Conservation (phyloP, 2,797 vertebrate species). For the Choloepus didactylus region DNA sequence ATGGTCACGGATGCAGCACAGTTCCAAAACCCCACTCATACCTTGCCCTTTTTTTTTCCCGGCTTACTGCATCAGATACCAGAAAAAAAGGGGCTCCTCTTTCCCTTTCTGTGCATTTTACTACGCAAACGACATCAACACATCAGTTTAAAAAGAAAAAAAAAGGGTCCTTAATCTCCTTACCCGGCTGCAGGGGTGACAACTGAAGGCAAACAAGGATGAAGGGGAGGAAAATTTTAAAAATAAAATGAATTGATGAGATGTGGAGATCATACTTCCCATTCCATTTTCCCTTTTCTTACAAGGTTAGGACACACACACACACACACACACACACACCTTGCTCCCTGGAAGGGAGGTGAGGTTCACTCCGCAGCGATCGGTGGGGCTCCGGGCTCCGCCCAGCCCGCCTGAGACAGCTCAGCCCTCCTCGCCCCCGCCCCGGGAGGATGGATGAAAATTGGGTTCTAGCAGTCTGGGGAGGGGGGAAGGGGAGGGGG, state of each 20-base stretch:
- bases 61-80: conserved; percentile 69
- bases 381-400: conserved; percentile 33
- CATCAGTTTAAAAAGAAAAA: conserved; percentile 48
- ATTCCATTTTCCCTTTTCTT: conserved; percentile 66
- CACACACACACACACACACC: conserved; percentile 77
- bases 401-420: conserved; percentile 47
- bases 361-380: conserved; percentile 60
- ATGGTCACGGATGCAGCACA: conserved; percentile 31
- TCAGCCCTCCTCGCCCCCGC: conserved; percentile 42
- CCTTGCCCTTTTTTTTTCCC: not conserved
- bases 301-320: conserved; percentile 79
- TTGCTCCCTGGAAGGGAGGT: conserved; percentile 70
- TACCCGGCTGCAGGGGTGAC: conserved; percentile 68
- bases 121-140: conserved; percentile 60
- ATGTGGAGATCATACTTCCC: conserved; percentile 63
- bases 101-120: conserved; percentile 73
- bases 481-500: conserved; percentile 75
- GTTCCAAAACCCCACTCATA: conserved; percentile 61
- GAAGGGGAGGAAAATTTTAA: conserved; percentile 53
- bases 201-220: conserved; percentile 43
- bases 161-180: conserved; percentile 71
- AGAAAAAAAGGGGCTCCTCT: conserved; percentile 62
- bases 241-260: conserved; percentile 71
- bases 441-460: conserved; percentile 24
- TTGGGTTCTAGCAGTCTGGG: conserved; percentile 30